Evolutionary conservation across 2,797 vertebrate genomes (phyloP), one percentile per base, ranked within the genome.

Genomic region (Valencia hispanica): DNA sequence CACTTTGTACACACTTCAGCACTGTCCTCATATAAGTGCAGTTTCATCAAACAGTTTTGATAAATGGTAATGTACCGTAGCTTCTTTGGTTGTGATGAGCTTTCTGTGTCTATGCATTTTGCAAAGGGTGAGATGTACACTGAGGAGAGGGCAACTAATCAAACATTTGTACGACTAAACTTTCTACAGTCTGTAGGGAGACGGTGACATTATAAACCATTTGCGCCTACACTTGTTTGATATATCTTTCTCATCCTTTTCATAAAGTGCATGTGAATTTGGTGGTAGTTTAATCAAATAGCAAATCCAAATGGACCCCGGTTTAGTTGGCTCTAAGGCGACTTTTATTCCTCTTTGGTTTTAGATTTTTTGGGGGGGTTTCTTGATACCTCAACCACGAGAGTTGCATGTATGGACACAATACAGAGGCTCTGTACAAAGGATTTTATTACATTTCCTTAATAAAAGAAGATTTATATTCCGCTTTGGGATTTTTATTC

Each of bases 391-490:
- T 96, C 95, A 94, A 91, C 95, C 94, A 95, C 93, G 95, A 95
- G 96, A 96, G 95, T 95, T 95, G 97, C 97, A 98, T 98, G 97
- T 96, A 87, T 96, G 96, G 96, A 94, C 94, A 96, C 94, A 95
- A 86, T 47, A 84, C 93, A 96, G 96, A 96, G 96, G 95, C 90
- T 84, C 88, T 97, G 96, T 97, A 97, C 95, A 97, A 96, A 96
- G 87, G 95, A 94, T 97, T 98, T 99, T 97, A 98, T 96, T 97
- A 98, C 97, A 96, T 98, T 98, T 99, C 97, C 96, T 97, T 97
- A 98, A 98, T 97, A 98, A 98, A 98, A 96, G 90, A 95, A 95
- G 96, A 95, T 97, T 97, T 96, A 95, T 97, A 92, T 91, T 91
- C 74, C 88, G 9, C 22, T 78, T 79, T 85, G 55, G 71, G 59